Base-by-base conservation (phyloP, 2,888 invertebrate genomes). In the Tanytarsus gracilentus region DNA sequence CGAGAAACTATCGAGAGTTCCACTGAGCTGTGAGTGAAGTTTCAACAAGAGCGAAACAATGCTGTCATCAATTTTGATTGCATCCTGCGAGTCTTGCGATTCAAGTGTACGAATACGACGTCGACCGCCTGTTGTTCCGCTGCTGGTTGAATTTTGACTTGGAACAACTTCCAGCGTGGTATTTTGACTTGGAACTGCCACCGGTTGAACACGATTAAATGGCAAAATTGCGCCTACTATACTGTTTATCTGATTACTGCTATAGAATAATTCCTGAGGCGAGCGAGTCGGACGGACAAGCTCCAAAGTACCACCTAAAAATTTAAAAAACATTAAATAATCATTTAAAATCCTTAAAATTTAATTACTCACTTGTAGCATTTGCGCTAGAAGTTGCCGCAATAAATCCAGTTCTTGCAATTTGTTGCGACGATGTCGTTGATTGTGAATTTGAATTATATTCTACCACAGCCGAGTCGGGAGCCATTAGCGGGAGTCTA, bases 21-120 rank as follows among this genome's bases (percentile, higher is more conserved):
- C 90, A 1, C 89, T 87, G 39, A 96, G 76, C 70, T 94, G 92
- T 2, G 91, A 89, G 73, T 97, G 95, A 11, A 95, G 78, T 71
- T 91, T 93, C 58, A 96, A 75, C 44, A 97, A 76, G 55, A 96
- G 75, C 0, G 94, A 92, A 65, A 97, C 83, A 64, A 97, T 88
- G 63, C 92, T 95, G 72, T 93, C 92, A 67, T 88, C 87, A 60
- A 90, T 79, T 25, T 80, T 78, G 11, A 86, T 77, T 33, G 80
- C 74, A 58, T 72, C 71, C 36, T 9, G 21, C 14, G 60, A 50
- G 6, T 23, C 29, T 8, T 25, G 64, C 29, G 25, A 33, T 40
- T 26, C 62, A 55, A 25, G 23, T 23, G 52, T 60, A 51, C 62
- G 55, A 59, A 14, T 52, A 27, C 39, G 62, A 48, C 14, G 50